Evolutionary conservation across 2,888 invertebrate genomes (phyloP), one percentile per base, ranked within the genome.

Genomic region (Cheilosia soror): DNA sequence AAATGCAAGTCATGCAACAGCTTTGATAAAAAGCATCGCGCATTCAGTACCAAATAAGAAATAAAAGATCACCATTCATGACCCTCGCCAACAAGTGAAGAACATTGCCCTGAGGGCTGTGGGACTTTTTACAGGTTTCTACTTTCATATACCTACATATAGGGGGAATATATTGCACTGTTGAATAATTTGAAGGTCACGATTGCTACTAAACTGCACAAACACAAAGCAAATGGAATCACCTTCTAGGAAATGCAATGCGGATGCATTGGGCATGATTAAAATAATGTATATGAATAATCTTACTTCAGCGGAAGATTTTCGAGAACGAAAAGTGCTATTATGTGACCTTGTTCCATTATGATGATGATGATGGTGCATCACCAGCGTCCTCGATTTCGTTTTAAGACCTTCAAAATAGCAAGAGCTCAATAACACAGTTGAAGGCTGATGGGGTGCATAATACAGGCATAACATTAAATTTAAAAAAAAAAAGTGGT

Each of bases 91-190:
- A 11, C 51, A 5, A 51, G 27, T 25, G 51, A 51, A 51, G 51
- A 7, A 20, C 25, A 51, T 25, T 27, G 51, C 20, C 51, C 44
- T 11, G 37, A 37, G 37, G 37, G 37, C 25, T 25, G 11, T 20
- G 51, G 51, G 13, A 25, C 51, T 51, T 11, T 25, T 25, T 51
- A 51, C 51, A 51, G 51, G 51, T 51, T 51, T 51, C 11, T 27
- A 51, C 25, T 5, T 25, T 25, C 25, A 47, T 51, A 4, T 25
- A 37, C 11, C 9, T 11, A 37, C 3, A 33, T 9, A 33, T 11
- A 37, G 5, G 11, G 11, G 25, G 51, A 27, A 51, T n/a, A 51
- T 25, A 27, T 25, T 51, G 11, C 25, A 25, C 20, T 25, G 27
- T 27, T 51, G 51, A 51, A 51, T 51, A 20, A 51, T 9, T 25